Evolutionary conservation across 1,140 invertebrate species (phyloP), one percentile per base, ranked within the genome.

Genomic region (Danaus melanippus): DNA sequence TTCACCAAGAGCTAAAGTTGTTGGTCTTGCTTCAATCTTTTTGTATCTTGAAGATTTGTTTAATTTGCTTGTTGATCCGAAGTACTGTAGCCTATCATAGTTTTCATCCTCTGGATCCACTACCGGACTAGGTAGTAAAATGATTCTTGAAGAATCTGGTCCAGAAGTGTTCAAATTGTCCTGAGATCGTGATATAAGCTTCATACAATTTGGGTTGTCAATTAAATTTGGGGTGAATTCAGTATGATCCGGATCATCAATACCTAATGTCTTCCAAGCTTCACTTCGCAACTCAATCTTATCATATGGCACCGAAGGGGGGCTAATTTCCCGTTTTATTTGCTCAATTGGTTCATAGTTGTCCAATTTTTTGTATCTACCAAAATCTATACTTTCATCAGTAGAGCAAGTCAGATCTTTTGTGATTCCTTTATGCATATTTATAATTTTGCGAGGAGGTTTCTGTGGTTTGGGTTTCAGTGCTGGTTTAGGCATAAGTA

Each of bases 1-100:
- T 8, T 83, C 76, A 58, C 66, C 67, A 46, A 78, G 60, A 65
- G 71, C 69, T 55, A 83, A 66, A 50, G 80, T 86, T 32, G 79
- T 86, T 1, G 88, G 87, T 42, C 89, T 76, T 8, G 84, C 77
- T 70, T 88, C 85, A 9, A 93, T 86, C 64, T 91, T 90, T 65
- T 92, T 93, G 67, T 94, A 95, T 10, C 89, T 88, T n/a, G 92
- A 88, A 4, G 89, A 89, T 64, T 87, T 89, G 50, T 90, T 90
- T 43, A 91, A 79, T 86, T 93, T 94, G 58, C 89, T 90, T 39
- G 90, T 89, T 0, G 93, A 92, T 9, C 92, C 92, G 71, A 95
- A 93, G 71, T 93, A 92, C 68, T 94, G 92, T n/a, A 95, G 71
- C 53, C 91, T 91, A 75, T 95, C 93, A 74, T 95, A 95, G 67